Base-by-base conservation (phyloP, 1,140 invertebrate species). In the Tenebrio molitor region DNA sequence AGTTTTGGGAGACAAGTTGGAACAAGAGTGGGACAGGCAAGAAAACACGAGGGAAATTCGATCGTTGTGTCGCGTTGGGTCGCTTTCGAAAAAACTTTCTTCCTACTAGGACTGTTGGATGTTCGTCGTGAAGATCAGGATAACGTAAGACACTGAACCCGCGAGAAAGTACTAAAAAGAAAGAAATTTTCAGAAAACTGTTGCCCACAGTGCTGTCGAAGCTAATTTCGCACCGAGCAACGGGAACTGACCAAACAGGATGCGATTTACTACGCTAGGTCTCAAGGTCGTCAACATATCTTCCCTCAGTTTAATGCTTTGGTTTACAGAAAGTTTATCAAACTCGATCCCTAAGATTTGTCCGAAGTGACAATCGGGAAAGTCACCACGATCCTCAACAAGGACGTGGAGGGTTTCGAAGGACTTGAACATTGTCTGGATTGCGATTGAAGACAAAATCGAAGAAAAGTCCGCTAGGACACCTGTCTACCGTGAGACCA, bases 301-400 rank as follows among this genome's bases (percentile, higher is more conserved):
- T 36, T 78, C 75, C 19, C 39, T 67, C 6, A 0, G 91, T 91
- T 80, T 92, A 90, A 76, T 91, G n/a, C 92, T 0, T 84, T 95
- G 36, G 90, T 96, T 71, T 96, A 95, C 82, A 88, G 92, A 81
- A 96, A 95, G 89, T 86, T 90, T 12, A 81, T 93, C 17, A 86
- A 87, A 15, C 79, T 94, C 3, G 92, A 88, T 62, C 89, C 89
- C 77, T 89, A 87, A 4, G 90, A 93, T n/a, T 89, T 92, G 25
- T 89, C 89, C 14, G 86, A 93, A 80, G 94, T 93, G 12, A 94
- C 93, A 4, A 88, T 89, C 34, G 95, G 96, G 10, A 92, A 98
- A 85, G 91, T 97, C 80, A 92, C 97, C 7, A 98, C 97, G 84
- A 86, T 98, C 2, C 86, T 98, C 73, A 95, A 95, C 10, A 98